Conservation (phyloP, 2,888 invertebrate genomes). For the Syritta pipiens region DNA sequence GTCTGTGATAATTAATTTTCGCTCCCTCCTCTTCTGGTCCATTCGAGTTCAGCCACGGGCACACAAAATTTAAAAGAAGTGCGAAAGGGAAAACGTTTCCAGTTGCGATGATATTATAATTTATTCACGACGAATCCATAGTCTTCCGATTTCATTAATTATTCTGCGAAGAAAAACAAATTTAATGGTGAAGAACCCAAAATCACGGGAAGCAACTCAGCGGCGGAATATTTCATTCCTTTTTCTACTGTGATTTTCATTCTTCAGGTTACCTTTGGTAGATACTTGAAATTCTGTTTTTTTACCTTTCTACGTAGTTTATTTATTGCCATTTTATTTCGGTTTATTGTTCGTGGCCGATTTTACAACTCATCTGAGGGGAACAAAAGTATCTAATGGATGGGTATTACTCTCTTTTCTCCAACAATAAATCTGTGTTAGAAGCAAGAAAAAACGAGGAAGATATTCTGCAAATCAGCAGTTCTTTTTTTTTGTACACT, state of each 20-base stretch:
- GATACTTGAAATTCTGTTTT: too few relatives aligned
- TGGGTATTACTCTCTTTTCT: constrained; percentile 12
- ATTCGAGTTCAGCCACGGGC: too few relatives aligned
- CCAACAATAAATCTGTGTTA: constrained; percentile 11
- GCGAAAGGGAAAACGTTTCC: too few relatives aligned
- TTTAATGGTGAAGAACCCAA: too few relatives aligned
- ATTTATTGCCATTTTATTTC: constrained; percentile 5
- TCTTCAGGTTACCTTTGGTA: neutral
- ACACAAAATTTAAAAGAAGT: too few relatives aligned
- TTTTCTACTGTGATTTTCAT: too few relatives aligned
- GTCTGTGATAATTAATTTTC: constrained; percentile 25
- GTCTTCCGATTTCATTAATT: neutral
- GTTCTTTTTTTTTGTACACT: too few relatives aligned
- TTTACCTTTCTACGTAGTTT: neutral
- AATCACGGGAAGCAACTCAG: too few relatives aligned
- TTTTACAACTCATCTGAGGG: constrained; percentile 9
- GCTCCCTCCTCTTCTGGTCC: too few relatives aligned
- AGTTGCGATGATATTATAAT: constrained; percentile 3
- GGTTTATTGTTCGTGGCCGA: constrained; percentile 21
- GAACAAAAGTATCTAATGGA: constrained; percentile 20
- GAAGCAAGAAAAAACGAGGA: neutral
- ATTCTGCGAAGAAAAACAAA: constrained; percentile 6
- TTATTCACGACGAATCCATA: constrained; percentile 12
- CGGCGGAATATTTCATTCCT: too few relatives aligned
- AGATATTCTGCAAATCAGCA: neutral